Percentiles rank a stretch among this genome's conserved stretches.
Conservation (phyloP, 2,797 vertebrate species). For the Gallirallus australis region DNA sequence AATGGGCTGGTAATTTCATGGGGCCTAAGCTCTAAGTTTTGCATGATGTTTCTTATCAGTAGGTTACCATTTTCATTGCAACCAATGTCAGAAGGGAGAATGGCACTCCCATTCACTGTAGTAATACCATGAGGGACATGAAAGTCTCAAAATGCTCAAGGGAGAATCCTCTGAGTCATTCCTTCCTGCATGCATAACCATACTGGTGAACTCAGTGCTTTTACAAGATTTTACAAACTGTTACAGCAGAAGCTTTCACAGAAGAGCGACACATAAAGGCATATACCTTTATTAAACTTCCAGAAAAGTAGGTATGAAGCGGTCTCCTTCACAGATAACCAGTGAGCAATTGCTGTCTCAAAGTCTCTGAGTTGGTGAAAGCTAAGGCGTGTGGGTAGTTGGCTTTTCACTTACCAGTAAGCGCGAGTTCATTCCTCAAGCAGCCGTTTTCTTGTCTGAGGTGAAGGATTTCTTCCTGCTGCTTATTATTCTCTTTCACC, state of each 20-base stretch:
- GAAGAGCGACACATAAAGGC: background rate
- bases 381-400: background rate
- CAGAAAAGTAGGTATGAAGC: background rate
- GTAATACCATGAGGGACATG: background rate
- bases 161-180: background rate
- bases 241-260: no score
- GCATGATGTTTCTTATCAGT: background rate
- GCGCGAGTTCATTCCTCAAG: conserved; percentile 80
- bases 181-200: background rate
- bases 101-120: background rate
- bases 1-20: background rate
- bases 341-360: background rate
- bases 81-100: background rate
- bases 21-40: background rate
- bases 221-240: no score
- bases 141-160: background rate
- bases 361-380: background rate
- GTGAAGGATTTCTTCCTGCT: conserved; percentile 87
- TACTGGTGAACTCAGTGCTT: background rate
- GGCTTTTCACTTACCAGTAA: conserved; percentile 77
- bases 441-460: conserved; percentile 87
- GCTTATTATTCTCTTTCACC: conserved; percentile 83
- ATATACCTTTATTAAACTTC: background rate
- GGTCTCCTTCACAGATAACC: background rate
- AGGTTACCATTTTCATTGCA: background rate